Percentiles rank a stretch among this genome's conserved stretches.
phyloP scores from a whole-genome alignment of 2,888 invertebrate genomes.

The Sympetrum striolatum region DNA sequence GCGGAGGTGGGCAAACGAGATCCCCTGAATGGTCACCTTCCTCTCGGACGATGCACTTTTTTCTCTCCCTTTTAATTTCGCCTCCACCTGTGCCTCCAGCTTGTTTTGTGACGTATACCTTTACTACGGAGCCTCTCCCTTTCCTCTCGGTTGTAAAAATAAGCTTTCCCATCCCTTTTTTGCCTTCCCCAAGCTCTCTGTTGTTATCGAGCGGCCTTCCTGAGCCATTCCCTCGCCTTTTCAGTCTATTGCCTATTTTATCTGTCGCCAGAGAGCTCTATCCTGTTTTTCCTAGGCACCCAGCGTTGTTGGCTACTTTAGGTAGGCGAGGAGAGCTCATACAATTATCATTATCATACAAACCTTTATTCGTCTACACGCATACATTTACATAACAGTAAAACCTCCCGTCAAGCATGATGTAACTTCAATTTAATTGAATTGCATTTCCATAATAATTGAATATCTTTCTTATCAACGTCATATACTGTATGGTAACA shows the following conservation, averaged over 20 bases:
- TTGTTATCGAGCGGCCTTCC: neutral
- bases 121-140: neutral
- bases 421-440: too few relatives aligned
- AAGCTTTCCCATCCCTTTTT: neutral
- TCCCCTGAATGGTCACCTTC: neutral
- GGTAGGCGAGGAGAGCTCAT: too few relatives aligned
- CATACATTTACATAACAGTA: too few relatives aligned
- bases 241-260: neutral
- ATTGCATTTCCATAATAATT: too few relatives aligned
- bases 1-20: neutral
- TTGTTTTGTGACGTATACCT: neutral
- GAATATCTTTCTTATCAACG: too few relatives aligned
- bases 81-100: neutral
- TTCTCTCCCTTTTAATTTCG: conserved; percentile 8
- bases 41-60: neutral
- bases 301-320: too few relatives aligned
- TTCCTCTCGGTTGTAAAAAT: neutral
- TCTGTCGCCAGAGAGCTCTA: neutral
- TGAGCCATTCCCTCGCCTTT: neutral
- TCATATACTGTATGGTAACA: too few relatives aligned
- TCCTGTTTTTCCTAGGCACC: too few relatives aligned
- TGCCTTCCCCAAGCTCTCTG: neutral
- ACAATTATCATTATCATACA: too few relatives aligned
- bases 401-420: too few relatives aligned
- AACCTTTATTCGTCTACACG: too few relatives aligned